Conservation (phyloP, 1,140 invertebrate genomes). For the Thrips palmi region DNA sequence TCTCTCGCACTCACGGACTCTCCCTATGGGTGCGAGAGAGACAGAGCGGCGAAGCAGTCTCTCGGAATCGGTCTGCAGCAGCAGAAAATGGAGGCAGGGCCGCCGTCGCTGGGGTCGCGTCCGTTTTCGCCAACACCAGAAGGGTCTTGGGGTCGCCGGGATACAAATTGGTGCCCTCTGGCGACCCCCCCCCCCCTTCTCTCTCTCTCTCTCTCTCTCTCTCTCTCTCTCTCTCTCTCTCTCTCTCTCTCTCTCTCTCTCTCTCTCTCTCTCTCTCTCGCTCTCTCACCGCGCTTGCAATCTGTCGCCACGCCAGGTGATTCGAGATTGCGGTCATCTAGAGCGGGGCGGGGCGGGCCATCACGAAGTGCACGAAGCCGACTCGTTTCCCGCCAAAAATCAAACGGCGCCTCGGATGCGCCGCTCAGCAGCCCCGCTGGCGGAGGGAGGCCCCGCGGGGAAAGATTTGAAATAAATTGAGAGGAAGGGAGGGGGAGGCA, state of each 20-base stretch:
- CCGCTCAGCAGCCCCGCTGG: not conserved
- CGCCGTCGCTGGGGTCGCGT: not conserved
- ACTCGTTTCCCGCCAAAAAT: too few species aligned
- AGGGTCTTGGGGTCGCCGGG: not conserved
- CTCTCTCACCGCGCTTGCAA: not conserved
- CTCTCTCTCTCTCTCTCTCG: not conserved
- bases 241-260: not conserved
- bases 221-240: not conserved
- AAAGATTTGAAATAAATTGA: too few species aligned
- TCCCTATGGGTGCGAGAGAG: not conserved
- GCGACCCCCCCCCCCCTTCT: not conserved
- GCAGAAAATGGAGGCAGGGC: not conserved
- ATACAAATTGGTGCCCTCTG: not conserved
- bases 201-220: not conserved
- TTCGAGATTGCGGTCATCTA: not conserved
- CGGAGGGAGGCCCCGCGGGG: slow-evolving; percentile 5
- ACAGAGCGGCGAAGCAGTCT: too few species aligned
- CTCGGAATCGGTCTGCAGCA: slow-evolving; percentile 1
- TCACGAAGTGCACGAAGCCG: not conserved
- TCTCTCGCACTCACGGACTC: too few species aligned
- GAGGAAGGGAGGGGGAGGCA: too few species aligned
- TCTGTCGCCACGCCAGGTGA: not conserved
- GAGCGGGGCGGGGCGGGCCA: not conserved
- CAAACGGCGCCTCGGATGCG: too few species aligned
- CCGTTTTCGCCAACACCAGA: not conserved